Base-by-base conservation (phyloP, 2,113 vertebrate genomes). In the Myotis lucifugus region DNA sequence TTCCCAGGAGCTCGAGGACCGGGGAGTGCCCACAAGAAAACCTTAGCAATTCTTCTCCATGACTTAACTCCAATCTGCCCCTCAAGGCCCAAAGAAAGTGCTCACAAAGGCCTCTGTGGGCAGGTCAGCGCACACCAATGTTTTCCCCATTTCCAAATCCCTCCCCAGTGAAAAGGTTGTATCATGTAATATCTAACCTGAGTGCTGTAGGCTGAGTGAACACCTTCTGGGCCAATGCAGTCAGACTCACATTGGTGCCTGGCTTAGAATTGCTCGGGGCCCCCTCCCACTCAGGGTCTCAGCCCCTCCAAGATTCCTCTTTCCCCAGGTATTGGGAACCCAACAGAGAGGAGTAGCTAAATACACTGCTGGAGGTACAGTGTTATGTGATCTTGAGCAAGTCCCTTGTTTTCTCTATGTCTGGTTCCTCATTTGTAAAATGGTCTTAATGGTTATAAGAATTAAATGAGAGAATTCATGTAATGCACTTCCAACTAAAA, bases 401-500 rank as follows among this genome's bases (percentile, higher is more conserved):
- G 25, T 56, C 12, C 17, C 54, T 64, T 69, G 42, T n/a, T 56
- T 82, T 48, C 83, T 77, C 25, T 69, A 70, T 37, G 5, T 34
- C 78, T 72, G 18, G 29, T 21, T 88, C 86, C 84, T 93, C 67
- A 23, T 77, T 66, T 86, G 9, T 46, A 61, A 91, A 64, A 59
- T 25, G 27, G 4, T 82, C 27, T 48, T 54, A 64, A 42, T 8
- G 27, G 17, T 48, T 86, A 18, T 93, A 77, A 96, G 27, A 88
- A 83, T 84, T 70, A 76, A 85, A 89, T 46, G n/a, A 93, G 73
- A 72, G 52, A 73, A 89, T 54, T 74, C 69, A 74, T 7, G 1
- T 5, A 27, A 84, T 13, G 23, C 5, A 32, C 18, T 29, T 91
- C 69, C 59, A 27, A 34, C 66, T 78, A 5, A 13, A 73, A 85